phyloP scores from a whole-genome alignment of 2,113 vertebrate genomes.

The Isurus oxyrinchus region DNA sequence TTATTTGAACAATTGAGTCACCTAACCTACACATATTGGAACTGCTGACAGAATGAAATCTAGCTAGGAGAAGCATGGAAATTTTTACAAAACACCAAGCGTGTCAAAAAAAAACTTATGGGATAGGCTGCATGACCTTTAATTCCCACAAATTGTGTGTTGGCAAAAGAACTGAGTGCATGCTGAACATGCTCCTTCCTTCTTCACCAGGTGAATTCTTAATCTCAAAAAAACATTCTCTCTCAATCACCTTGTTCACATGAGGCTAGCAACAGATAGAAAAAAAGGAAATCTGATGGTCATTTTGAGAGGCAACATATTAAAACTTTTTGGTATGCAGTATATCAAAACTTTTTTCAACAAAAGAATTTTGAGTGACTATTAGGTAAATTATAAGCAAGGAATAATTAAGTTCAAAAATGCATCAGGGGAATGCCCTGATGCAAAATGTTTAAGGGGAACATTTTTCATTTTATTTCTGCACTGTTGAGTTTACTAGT shows the following conservation, averaged over 20 bases:
- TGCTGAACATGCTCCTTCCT: not conserved
- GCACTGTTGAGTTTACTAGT: not conserved
- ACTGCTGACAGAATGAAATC: not conserved
- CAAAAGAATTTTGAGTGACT: not conserved
- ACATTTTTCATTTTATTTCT: not conserved
- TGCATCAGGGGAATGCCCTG: no score
- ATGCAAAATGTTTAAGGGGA: not conserved
- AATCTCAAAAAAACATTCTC: not conserved
- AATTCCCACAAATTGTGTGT: not conserved
- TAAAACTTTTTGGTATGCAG: not conserved
- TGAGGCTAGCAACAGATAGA: not conserved
- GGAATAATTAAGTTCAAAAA: not conserved
- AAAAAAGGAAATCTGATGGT: not conserved
- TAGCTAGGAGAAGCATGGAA: not conserved
- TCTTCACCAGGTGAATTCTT: not conserved
- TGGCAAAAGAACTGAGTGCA: not conserved
- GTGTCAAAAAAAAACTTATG: not conserved
- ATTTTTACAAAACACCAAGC: not conserved
- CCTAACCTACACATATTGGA: not conserved
- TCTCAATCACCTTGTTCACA: not conserved
- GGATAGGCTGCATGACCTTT: not conserved
- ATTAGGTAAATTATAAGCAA: not conserved
- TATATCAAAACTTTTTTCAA: not conserved
- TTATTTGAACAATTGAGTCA: not conserved
- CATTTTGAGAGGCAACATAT: not conserved